Conservation (phyloP, 2,888 invertebrate species). For the Euzetes globulus region DNA sequence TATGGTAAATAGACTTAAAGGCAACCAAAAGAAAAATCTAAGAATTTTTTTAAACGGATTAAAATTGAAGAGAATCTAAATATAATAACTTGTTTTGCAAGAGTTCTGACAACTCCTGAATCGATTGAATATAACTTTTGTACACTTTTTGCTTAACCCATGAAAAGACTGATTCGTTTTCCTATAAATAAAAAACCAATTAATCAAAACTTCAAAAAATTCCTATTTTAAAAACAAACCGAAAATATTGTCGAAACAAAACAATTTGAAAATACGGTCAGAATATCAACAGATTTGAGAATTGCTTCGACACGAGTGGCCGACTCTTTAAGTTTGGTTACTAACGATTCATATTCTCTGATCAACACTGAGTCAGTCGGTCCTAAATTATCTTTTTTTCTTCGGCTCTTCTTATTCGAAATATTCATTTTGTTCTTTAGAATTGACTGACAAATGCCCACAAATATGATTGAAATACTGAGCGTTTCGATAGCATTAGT, state of each 20-base stretch:
- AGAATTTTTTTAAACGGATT: conserved; percentile 24
- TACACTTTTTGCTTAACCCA: conserved; percentile 46
- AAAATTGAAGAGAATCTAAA: conserved; percentile 44
- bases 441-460: not conserved
- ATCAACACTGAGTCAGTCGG: not conserved
- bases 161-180: conserved; percentile 32
- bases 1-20: too few species aligned
- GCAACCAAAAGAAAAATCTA: too few species aligned
- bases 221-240: not conserved
- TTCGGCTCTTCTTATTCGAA: not conserved
- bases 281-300: not conserved
- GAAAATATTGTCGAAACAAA: not conserved
- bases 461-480: conserved; percentile 7
- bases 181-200: not conserved
- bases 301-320: not conserved
- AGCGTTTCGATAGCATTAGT: conserved; percentile 3
- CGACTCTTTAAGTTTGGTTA: not conserved
- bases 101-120: conserved; percentile 53
- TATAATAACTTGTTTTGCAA: conserved; percentile 55
- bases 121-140: conserved; percentile 52
- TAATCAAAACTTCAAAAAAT: not conserved
- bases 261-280: not conserved
- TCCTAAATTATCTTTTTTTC: conserved; percentile 10
- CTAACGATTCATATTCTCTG: not conserved
- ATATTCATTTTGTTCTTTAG: conserved; percentile 5